These are phyloP conservation scores for Phrynocephalus guinanensis DNA, from an alignment of 2,797 vertebrate species.

Conservation along the genomic window DNA sequence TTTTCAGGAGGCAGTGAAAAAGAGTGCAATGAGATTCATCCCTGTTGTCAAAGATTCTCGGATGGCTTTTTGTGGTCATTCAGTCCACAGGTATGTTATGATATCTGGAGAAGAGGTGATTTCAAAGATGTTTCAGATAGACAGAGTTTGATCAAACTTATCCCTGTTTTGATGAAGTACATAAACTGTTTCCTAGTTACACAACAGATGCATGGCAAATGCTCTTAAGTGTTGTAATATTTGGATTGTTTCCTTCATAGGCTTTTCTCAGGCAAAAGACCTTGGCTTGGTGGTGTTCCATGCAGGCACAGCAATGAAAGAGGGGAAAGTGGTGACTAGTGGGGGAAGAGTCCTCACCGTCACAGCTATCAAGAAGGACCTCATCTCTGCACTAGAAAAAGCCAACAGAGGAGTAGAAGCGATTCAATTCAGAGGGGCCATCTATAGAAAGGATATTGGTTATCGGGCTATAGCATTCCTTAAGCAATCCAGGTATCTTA, in stretches of 20 bases:
- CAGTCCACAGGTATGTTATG: not conserved
- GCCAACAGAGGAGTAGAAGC: slow-evolving; percentile 85
- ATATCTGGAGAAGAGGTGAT: not conserved
- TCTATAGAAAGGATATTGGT: slow-evolving; percentile 90
- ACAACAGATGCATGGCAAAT: not conserved
- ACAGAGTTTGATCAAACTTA: not conserved
- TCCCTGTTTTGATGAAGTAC: not conserved
- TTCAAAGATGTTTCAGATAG: slow-evolving; percentile 1
- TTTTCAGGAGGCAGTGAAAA: not conserved
- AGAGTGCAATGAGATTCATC: not conserved
- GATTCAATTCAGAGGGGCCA: slow-evolving; percentile 85
- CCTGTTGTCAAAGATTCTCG: not conserved
- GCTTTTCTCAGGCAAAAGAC: slow-evolving; percentile 82
- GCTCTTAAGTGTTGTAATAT: slow-evolving; percentile 20
- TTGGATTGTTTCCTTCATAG: slow-evolving; percentile 69
- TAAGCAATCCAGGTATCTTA: slow-evolving; percentile 85
- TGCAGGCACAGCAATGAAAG: slow-evolving; percentile 86
- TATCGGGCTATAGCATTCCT: slow-evolving; percentile 87
- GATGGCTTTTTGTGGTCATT: not conserved
- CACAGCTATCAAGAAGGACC: slow-evolving; percentile 82
- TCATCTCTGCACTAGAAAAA: slow-evolving; percentile 81
- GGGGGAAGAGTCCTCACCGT: slow-evolving; percentile 93
- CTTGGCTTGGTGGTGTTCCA: slow-evolving; percentile 92
- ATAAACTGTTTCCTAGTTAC: not conserved
- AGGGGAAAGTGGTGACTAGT: slow-evolving; percentile 84